These are phyloP conservation scores for Desmodus rotundus DNA, from an alignment of 2,113 vertebrate species.

Conservation along the genomic window DNA sequence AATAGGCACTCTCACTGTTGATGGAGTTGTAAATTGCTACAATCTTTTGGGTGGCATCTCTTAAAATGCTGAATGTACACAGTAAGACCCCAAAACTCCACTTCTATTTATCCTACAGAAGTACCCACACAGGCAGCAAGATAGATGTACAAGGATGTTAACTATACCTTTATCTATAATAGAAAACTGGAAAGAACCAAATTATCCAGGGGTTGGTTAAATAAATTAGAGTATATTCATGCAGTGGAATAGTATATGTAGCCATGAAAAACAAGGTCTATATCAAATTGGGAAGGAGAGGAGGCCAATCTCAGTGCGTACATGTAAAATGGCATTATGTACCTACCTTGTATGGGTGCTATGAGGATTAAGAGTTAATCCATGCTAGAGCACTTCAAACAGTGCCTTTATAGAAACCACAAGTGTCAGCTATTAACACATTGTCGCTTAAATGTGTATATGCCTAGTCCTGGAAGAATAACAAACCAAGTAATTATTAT, in stretches of 20 bases:
- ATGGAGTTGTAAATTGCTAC: neutral
- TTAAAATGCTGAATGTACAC: constrained; percentile 13
- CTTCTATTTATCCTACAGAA: constrained; percentile 22
- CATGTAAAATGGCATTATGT: neutral
- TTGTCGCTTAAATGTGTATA: constrained; percentile 40
- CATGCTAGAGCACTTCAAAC: neutral
- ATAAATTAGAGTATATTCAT: constrained; percentile 32
- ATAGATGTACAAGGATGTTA: constrained; percentile 20
- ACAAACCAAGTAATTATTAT: neutral
- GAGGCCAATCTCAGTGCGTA: constrained; percentile 1
- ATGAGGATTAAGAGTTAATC: constrained; percentile 39
- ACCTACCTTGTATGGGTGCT: neutral
- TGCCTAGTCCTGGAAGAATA: constrained; percentile 25
- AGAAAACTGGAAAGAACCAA: neutral
- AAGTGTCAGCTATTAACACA: constrained; percentile 16
- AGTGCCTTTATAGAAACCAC: neutral
- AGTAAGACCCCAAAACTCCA: constrained; percentile 14
- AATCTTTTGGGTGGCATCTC: constrained; percentile 11
- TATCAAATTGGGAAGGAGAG: neutral
- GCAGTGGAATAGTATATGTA: neutral
- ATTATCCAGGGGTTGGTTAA: neutral
- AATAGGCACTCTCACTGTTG: neutral
- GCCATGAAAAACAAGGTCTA: neutral
- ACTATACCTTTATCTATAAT: neutral
- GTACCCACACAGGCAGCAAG: constrained; percentile 42